Conservation (phyloP, 2,797 vertebrate genomes). For the Pangasius larnaudii region DNA sequence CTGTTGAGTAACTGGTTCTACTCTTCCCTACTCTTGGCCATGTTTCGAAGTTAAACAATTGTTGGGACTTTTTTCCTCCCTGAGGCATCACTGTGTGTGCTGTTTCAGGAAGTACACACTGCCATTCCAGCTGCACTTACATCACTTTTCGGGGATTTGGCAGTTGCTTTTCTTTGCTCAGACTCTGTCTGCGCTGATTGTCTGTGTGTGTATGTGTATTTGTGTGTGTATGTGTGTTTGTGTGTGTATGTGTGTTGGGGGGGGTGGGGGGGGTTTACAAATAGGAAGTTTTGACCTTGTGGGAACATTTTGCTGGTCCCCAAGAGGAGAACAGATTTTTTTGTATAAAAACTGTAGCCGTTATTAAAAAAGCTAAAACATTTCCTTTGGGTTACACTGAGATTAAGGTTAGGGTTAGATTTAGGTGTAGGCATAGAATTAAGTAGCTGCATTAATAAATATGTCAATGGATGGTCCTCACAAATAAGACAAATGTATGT, state of each 20-base stretch:
- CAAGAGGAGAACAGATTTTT: neutral
- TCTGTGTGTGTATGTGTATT: conserved; percentile 1
- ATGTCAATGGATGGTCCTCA: neutral
- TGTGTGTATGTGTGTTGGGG: neutral
- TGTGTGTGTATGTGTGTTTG: neutral
- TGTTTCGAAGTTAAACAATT: neutral
- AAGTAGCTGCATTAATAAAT: neutral
- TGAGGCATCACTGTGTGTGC: neutral
- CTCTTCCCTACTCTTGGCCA: neutral
- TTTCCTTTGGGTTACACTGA: neutral
- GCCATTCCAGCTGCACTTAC: conserved; percentile 19
- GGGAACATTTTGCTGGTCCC: neutral
- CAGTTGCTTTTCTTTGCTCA: neutral
- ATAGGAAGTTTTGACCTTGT: neutral
- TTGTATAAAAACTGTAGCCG: neutral
- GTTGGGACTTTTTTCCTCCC: neutral
- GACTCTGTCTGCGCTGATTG: neutral
- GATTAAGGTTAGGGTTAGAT: conserved; percentile 6
- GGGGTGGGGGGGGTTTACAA: neutral
- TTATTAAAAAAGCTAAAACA: neutral
- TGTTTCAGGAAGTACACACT: neutral
- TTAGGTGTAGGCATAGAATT: neutral
- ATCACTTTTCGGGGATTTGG: neutral
- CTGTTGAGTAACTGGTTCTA: neutral
- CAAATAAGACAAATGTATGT: no score